Base-by-base conservation (phyloP, 1,140 invertebrate genomes). In the Atta texana region DNA sequence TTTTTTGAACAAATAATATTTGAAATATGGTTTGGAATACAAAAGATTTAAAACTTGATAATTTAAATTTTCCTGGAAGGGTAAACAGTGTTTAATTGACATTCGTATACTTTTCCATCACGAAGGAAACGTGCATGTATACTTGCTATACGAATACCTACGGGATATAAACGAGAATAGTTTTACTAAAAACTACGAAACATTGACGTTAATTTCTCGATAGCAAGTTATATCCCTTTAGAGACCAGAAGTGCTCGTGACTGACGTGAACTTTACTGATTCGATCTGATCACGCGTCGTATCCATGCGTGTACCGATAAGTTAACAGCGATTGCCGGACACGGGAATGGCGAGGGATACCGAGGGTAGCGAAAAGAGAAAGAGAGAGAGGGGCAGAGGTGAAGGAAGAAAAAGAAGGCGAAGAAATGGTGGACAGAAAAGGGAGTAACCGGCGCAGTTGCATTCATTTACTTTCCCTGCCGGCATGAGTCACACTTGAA, bases 401-500 rank as follows among this genome's bases (percentile, higher is more conserved):
- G 51, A 74, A 72, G 7, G 57, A 55, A 66, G 59, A 51, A 66
- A 39, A 63, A 51, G 66, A 49, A 59, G 71, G 49, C 31, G 66
- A 77, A 81, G 14, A 66, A 66, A 44, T 80, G 49, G 49, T 80
- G 24, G 1, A 64, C 34, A 64, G 63, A 85, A 74, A 51, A 64
- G 59, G 69, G 59, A 77, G 87, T 77, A 69, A 88, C 77, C 86
- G 89, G 89, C 55, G 87, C 89, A 90, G 89, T 91, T 90, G 89
- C 90, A 91, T 89, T 91, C 90, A 87, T 91, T 91, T 91, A 90
- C 90, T 90, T 90, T 90, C 86, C 89, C 89, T 53, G 59, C 59
- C 66, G 77, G 80, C 86, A 87, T 91, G 91, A 91, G 85, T 91
- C 91, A 92, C 90, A 89, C 87, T 84, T 87, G 85, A 91, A 88